These are phyloP conservation scores for Rousettus leschenaultii DNA, from an alignment of 2,113 vertebrate genomes.

Conservation along the genomic window DNA sequence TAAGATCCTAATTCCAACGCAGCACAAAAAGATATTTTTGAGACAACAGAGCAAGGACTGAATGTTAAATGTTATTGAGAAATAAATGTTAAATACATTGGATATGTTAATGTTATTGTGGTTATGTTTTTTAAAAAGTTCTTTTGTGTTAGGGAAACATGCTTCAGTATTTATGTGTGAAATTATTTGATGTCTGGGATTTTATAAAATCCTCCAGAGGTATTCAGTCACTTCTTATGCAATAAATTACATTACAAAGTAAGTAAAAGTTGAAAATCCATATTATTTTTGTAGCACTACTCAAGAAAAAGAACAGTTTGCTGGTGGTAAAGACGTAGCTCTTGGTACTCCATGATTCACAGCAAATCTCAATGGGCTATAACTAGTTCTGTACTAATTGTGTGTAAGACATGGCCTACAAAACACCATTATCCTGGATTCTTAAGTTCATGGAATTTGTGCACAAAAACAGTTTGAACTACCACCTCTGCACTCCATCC, in stretches of 20 bases:
- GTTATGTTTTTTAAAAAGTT: not conserved
- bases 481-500: not conserved
- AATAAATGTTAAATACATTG: not conserved
- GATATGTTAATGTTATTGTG: not conserved
- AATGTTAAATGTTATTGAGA: not conserved
- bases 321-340: not conserved
- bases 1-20: not conserved
- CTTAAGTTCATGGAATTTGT: not conserved
- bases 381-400: not conserved
- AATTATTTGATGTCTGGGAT: conserved; percentile 8
- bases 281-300: not conserved
- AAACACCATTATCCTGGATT: not conserved
- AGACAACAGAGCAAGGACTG: not conserved
- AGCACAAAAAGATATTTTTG: not conserved
- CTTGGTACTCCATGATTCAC: not conserved
- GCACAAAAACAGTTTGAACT: not conserved
- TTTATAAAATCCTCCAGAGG: conserved; percentile 2
- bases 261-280: not conserved
- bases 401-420: not conserved
- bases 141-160: not conserved
- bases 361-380: not conserved
- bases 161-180: not conserved
- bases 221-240: not conserved
- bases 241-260: not conserved
- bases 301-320: not conserved